Evolutionary conservation across 2,888 invertebrate genomes (phyloP), one percentile per base, ranked within the genome.

Genomic region (Corythucha ciliata): DNA sequence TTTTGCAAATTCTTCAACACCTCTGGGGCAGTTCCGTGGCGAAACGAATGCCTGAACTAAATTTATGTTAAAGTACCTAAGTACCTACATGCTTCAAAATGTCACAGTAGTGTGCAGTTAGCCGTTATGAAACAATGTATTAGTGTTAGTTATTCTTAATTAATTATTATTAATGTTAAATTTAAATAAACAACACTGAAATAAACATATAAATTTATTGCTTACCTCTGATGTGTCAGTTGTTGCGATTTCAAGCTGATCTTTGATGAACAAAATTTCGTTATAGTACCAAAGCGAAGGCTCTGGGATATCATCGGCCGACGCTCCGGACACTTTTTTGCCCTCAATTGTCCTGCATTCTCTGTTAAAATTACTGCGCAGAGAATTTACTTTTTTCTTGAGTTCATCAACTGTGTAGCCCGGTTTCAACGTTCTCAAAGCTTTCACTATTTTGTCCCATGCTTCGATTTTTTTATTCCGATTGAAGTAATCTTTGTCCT

Each of bases 171-270:
- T n/a, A n/a, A n/a, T n/a, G n/a, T n/a, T n/a, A n/a, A n/a, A n/a
- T n/a, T n/a, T n/a, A n/a, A n/a, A n/a, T n/a, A n/a, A n/a, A n/a
- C n/a, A n/a, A n/a, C n/a, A n/a, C n/a, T n/a, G n/a, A n/a, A n/a
- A n/a, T n/a, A n/a, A n/a, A n/a, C n/a, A n/a, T n/a, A n/a, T 10
- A 12, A 37, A 16, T 8, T 14, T 37, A 12, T 24, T 33, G 14
- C 47, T 47, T 36, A 47, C 47, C 36, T 47, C 47, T 21, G 22
- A 37, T 12, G 47, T 34, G 6, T 47, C 34, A n/a, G 47, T 47
- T 16, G 12, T 3, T 21, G 34, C 47, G 21, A 36, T 36, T 47
- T 33, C 47, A 20, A 33, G n/a, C 14, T 47, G 47, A 36, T 47
- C 47, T 47, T 47, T 47, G 10, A 47, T 36, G 36, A 47, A 47